Evolutionary conservation across 2,888 invertebrate species (phyloP), one percentile per base, ranked within the genome.

Genomic region (Cosmorhoe ocellata): DNA sequence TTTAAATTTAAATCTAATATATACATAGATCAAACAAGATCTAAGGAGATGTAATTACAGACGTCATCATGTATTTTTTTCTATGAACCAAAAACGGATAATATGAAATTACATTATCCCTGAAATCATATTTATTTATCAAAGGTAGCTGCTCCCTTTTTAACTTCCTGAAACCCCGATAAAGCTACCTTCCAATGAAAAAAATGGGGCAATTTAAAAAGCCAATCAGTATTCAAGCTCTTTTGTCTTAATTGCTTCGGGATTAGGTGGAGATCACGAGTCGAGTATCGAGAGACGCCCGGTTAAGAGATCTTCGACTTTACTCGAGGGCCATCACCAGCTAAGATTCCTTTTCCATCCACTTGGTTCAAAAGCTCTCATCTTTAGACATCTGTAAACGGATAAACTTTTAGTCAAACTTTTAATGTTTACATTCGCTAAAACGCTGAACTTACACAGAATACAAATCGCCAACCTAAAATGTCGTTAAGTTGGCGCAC

Each of bases 251-350:
- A 59, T 52, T 61, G 58, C 52, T 58, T 44, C 49, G 45, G 56
- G 62, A 65, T 68, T 64, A 66, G 59, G 60, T 51, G 58, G 45
- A 62, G 50, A 58, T 61, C 56, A 56, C 47, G 36, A 43, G 54
- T 40, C 38, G 47, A 56, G 61, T 39, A 44, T 49, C 49, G 33
- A 56, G 58, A 56, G 47, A 52, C 49, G 38, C 24, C 47, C 43
- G 51, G 54, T 53, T 42, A 52, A 61, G 62, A 63, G 59, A 62
- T 58, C 55, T 52, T 51, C 45, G 60, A 58, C 58, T 59, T 67
- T 64, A 62, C 60, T 64, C 60, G 55, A 66, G 63, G 53, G 63
- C 67, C 65, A 69, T 76, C 68, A 67, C 73, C 56, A 56, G 59
- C 64, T 48, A 49, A 64, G 68, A 67, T 65, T 67, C 58, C 55